phyloP scores from a whole-genome alignment of 2,797 vertebrate genomes.

The Babyrousa celebensis region DNA sequence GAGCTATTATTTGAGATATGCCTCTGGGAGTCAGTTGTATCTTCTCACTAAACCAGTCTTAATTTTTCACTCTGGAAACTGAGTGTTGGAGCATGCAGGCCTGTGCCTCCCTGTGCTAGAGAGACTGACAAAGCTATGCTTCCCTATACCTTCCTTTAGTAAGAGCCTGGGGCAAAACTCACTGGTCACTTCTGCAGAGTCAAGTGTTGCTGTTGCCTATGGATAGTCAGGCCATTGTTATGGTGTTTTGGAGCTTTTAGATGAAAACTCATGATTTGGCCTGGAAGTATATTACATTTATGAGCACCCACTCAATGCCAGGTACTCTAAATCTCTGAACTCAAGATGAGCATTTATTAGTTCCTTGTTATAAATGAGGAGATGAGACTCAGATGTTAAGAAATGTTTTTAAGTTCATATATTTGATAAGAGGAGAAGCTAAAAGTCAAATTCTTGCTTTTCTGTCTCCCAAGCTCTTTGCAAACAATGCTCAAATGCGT shows the following conservation, averaged over 20 bases:
- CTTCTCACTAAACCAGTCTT: background rate
- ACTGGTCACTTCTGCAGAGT: background rate
- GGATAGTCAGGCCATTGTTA: background rate
- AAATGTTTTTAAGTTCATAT: background rate
- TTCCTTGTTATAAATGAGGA: background rate
- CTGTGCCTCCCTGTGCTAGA: background rate
- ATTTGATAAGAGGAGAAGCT: conserved; percentile 26
- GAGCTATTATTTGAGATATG: conserved; percentile 36
- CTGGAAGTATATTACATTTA: background rate
- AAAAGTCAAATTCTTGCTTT: conserved; percentile 7
- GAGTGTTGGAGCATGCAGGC: background rate
- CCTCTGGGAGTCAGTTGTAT: background rate
- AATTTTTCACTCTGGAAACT: conserved; percentile 8
- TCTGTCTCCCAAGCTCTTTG: background rate
- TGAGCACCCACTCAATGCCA: background rate
- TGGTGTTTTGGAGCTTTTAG: background rate
- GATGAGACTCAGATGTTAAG: background rate
- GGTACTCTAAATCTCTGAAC: background rate
- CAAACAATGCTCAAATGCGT: background rate
- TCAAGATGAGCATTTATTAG: background rate
- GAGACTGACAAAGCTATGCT: background rate
- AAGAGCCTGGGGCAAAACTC: background rate
- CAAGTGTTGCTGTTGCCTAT: background rate
- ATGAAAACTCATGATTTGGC: background rate
- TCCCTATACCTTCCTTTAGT: background rate